Conservation (phyloP, 1,140 invertebrate genomes). For the Bacillus rossius region DNA sequence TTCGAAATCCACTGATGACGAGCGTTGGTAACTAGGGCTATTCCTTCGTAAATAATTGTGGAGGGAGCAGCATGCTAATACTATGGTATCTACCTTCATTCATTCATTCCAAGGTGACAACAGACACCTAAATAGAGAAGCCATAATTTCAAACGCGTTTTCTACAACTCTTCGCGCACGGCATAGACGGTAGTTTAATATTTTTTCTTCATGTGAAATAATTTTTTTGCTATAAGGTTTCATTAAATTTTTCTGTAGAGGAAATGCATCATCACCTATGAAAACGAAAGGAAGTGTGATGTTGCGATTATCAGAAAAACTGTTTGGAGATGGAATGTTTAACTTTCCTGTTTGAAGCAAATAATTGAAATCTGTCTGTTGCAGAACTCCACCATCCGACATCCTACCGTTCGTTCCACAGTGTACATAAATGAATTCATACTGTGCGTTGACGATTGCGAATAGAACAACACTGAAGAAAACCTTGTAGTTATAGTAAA, state of each 20-base stretch:
- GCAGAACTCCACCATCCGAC: slow-evolving; percentile 31
- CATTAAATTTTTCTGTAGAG: slow-evolving; percentile 38
- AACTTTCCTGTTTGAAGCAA: slow-evolving; percentile 13
- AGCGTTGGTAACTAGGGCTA: no score
- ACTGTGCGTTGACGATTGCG: slow-evolving; percentile 37
- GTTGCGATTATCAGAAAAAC: slow-evolving; percentile 23
- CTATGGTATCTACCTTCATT: no score
- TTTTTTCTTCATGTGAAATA: slow-evolving; percentile 26
- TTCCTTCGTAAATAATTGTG: no score
- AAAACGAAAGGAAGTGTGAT: slow-evolving; percentile 35
- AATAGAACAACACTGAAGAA: slow-evolving; percentile 34
- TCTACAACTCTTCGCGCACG: slow-evolving; percentile 17
- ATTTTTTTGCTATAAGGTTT: slow-evolving; percentile 38
- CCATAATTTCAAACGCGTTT: slow-evolving; percentile 19
- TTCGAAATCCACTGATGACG: no score
- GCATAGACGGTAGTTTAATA: slow-evolving; percentile 35
- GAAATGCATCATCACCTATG: slow-evolving; percentile 48
- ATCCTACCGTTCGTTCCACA: slow-evolving; percentile 25
- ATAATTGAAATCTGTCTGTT: slow-evolving; percentile 8
- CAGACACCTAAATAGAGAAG: no score
- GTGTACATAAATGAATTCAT: slow-evolving; percentile 36
- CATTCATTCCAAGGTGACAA: no score
- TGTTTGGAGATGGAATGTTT: slow-evolving; percentile 28
- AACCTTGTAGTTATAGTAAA: slow-evolving; percentile 37
- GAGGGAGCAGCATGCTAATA: no score